Base-by-base conservation (phyloP, 2,113 vertebrate species). In the Gallinago jamesoni region DNA sequence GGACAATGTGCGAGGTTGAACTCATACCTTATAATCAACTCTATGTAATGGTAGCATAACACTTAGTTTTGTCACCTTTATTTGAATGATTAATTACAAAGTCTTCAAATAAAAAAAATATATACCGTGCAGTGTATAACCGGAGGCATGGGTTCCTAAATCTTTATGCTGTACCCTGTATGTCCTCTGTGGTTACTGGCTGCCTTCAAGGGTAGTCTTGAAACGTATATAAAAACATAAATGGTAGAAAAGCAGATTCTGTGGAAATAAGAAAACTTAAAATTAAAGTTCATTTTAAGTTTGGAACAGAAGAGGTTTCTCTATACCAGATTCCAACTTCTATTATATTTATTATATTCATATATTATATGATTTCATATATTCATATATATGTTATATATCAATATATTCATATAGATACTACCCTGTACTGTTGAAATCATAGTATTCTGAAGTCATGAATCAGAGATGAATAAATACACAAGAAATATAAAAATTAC, bases 11-110 rank as follows among this genome's bases (percentile, higher is more conserved):
- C 0, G 6, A 89, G 56, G 23, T 10, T 84, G 73, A 94, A 72
- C 48, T 86, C 45, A 43, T 7, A 56, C 30, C 80, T 90, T 52
- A 27, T 50, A 43, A 59, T 53, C 86, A 91, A 84, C 33, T 60
- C 74, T 21, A 43, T 57, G 45, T 59, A 93, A 87, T 41, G 53
- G n/a, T 68, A 87, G 33, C 63, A 48, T 43, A 92, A 78, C 53
- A 39, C 25, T 83, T 77, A 23, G 14, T 87, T 84, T 92, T 82
- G 39, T 64, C 7, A 3, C 48, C 30, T 92, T 91, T 12, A 48
- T 94, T 87, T 87, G 78, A 81, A 72, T 75, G 56, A 81, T 56
- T 78, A 74, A 89, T 94, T 87, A 64, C 62, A 91, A 78, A 75
- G 55, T 23, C 24, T 68, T 92, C 56, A 64, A 78, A 78, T 60